phyloP scores from a whole-genome alignment of 2,888 invertebrate species.

The Coenonympha glycerion region DNA sequence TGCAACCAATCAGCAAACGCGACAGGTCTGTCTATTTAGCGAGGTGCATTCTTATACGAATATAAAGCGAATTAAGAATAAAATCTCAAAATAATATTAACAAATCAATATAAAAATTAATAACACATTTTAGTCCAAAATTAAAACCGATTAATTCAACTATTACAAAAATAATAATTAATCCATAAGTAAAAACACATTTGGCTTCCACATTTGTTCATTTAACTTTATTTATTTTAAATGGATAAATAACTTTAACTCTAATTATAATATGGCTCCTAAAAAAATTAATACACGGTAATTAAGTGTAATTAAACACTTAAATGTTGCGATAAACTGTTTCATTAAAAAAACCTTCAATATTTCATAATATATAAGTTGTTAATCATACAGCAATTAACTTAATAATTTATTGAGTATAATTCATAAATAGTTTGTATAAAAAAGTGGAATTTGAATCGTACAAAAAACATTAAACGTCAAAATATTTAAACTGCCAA shows the following conservation, averaged over 20 bases:
- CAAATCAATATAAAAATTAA: slow-evolving; percentile 26
- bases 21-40: no score
- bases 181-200: slow-evolving; percentile 31
- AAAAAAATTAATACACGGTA: not conserved
- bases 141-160: slow-evolving; percentile 29
- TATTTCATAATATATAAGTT: no score
- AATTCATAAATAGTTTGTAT: not conserved
- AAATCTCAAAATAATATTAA: slow-evolving; percentile 37
- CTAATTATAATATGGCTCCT: not conserved
- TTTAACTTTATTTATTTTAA: slow-evolving; percentile 10
- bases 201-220: slow-evolving; percentile 28
- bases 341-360: no score
- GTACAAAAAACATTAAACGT: not conserved
- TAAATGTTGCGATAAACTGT: no score
- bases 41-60: no score
- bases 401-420: no score
- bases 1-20: no score
- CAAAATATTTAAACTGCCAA: not conserved
- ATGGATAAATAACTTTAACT: not conserved
- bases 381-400: no score
- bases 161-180: slow-evolving; percentile 23
- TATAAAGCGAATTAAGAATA: slow-evolving; percentile 23
- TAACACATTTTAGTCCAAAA: slow-evolving; percentile 30
- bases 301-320: no score
- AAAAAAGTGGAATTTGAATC: not conserved